Conservation (phyloP, 2,888 invertebrate genomes). For the Tetramorium bicarinatum region DNA sequence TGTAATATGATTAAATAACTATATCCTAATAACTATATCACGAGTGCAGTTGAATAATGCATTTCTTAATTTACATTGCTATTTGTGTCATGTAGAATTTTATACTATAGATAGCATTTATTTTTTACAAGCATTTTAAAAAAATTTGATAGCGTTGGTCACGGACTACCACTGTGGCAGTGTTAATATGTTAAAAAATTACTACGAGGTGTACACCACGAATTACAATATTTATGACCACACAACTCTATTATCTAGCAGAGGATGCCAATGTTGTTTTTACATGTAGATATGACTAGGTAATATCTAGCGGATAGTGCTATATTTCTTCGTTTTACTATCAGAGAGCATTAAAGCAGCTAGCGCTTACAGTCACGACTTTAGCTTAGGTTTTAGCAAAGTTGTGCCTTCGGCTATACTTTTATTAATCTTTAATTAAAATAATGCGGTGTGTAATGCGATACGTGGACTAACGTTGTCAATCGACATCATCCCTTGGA, state of each 20-base stretch:
- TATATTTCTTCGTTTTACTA: background rate
- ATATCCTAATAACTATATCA: background rate
- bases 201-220: background rate
- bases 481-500: conserved; percentile 87
- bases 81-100: background rate
- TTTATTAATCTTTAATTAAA: background rate
- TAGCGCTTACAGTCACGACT: background rate
- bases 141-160: background rate
- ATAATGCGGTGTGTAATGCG: background rate
- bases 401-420: background rate
- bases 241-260: background rate
- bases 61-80: background rate
- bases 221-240: background rate
- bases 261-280: background rate
- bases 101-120: background rate
- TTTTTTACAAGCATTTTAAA: background rate
- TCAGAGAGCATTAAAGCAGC: background rate
- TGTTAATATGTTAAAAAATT: background rate
- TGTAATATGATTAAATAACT: background rate
- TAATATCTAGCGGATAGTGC: background rate
- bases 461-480: conserved; percentile 81
- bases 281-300: background rate
- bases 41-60: background rate
- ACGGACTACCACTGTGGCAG: background rate
- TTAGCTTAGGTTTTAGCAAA: background rate